These are phyloP conservation scores for Aurelia sp. DNA, from an alignment of 30 jellyfish, hydroid and myxozoan species.

Conservation along the genomic window DNA sequence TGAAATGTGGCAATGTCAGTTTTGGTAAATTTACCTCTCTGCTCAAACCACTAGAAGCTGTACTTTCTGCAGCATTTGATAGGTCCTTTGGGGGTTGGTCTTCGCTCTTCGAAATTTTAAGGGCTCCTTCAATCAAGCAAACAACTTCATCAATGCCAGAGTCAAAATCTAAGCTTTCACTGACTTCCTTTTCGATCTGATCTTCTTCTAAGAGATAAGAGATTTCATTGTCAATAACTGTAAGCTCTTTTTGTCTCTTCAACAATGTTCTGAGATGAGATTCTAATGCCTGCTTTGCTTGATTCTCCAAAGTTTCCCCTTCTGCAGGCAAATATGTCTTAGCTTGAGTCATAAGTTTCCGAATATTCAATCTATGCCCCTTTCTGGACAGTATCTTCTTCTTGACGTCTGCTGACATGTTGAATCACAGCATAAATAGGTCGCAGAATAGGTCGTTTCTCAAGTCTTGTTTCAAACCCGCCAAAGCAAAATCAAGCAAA, in stretches of 20 bases:
- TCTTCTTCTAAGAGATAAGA: too few relatives aligned
- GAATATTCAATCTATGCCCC: constrained; percentile 20
- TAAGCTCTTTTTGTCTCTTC: constrained; percentile 8
- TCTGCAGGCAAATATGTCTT: neutral
- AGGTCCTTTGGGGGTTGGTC: too few relatives aligned
- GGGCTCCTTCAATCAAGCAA: constrained; percentile 20
- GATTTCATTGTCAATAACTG: neutral
- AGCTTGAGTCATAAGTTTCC: neutral
- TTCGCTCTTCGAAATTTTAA: too few relatives aligned
- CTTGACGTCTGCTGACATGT: neutral
- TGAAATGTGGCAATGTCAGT: constrained; percentile 19
- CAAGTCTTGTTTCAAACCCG: too few relatives aligned
- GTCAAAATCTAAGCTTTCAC: constrained; percentile 3
- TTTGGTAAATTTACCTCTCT: constrained; percentile 17
- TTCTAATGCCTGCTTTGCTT: neutral
- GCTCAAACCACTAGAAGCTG: neutral
- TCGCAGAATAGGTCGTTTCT: too few relatives aligned
- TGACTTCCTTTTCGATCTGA: too few relatives aligned
- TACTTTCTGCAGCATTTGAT: too few relatives aligned
- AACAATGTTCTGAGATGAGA: constrained; percentile 16
- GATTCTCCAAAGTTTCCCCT: neutral
- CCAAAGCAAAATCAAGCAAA: too few relatives aligned
- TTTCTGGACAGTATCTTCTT: constrained; percentile 24
- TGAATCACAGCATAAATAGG: too few relatives aligned
- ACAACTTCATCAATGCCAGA: neutral